Conservation (phyloP, 2,113 vertebrate species). For the Podiceps cristatus region DNA sequence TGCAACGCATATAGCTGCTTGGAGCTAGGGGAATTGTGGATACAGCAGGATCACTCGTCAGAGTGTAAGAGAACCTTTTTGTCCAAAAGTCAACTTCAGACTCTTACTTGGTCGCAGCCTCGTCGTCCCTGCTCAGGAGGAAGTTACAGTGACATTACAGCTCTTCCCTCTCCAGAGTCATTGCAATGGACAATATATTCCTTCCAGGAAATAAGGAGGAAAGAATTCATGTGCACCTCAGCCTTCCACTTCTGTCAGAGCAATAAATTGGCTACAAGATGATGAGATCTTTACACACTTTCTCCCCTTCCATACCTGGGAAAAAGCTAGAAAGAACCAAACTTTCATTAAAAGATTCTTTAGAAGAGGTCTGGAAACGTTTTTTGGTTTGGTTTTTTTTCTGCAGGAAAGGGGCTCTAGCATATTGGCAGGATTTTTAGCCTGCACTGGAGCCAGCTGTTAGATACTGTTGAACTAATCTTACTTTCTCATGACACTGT, state of each 20-base stretch:
- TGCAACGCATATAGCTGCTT: background rate
- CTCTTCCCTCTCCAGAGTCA: background rate
- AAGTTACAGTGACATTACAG: background rate
- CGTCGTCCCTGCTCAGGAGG: background rate
- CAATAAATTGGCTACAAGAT: background rate
- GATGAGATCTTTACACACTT: background rate
- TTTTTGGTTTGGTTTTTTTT: background rate
- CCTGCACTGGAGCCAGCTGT: background rate
- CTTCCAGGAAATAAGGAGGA: background rate
- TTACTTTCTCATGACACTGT: background rate
- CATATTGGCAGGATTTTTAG: background rate
- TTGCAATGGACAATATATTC: background rate
- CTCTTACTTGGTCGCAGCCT: accelerated
- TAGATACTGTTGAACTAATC: background rate
- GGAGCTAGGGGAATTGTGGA: background rate
- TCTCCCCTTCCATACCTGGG: background rate
- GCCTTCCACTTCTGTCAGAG: background rate
- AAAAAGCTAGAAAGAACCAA: background rate
- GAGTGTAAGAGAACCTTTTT: background rate
- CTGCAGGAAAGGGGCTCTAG: background rate
- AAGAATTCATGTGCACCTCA: background rate
- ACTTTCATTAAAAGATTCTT: background rate
- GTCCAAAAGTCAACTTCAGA: background rate
- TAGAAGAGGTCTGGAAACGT: background rate
- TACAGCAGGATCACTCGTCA: background rate